Conservation (phyloP, 23 tunicate species). For the Trididemnum nubilum region DNA sequence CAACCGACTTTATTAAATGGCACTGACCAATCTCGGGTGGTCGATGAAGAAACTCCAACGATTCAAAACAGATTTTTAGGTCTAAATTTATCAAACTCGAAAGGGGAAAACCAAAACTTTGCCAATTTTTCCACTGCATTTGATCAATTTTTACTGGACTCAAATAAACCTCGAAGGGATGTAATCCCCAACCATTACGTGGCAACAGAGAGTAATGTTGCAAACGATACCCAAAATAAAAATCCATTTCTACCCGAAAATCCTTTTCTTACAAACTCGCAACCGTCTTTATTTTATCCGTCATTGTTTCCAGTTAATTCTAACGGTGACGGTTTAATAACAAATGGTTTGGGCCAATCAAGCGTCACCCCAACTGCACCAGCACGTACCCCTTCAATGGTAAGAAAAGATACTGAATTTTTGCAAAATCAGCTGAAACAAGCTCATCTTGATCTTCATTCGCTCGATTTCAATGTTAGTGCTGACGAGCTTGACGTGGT, state of each 20-base stretch:
- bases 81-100: too few relatives aligned
- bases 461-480: too few relatives aligned
- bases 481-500: too few relatives aligned
- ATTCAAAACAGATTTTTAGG: not conserved
- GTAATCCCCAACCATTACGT: not conserved
- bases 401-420: conserved; percentile 6
- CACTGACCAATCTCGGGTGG: not conserved
- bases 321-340: not conserved
- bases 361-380: not conserved
- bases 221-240: not conserved
- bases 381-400: not conserved
- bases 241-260: not conserved
- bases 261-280: not conserved
- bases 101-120: too few relatives aligned
- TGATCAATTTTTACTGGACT: not conserved
- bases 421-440: not conserved
- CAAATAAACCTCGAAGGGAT: not conserved
- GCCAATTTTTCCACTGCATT: too few relatives aligned
- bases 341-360: not conserved
- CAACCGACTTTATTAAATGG: not conserved
- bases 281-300: not conserved
- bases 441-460: too few relatives aligned
- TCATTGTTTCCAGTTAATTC: not conserved
- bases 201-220: not conserved
- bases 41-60: not conserved